phyloP scores from a whole-genome alignment of 2,888 invertebrate species.

The Brassicogethes aeneus region DNA sequence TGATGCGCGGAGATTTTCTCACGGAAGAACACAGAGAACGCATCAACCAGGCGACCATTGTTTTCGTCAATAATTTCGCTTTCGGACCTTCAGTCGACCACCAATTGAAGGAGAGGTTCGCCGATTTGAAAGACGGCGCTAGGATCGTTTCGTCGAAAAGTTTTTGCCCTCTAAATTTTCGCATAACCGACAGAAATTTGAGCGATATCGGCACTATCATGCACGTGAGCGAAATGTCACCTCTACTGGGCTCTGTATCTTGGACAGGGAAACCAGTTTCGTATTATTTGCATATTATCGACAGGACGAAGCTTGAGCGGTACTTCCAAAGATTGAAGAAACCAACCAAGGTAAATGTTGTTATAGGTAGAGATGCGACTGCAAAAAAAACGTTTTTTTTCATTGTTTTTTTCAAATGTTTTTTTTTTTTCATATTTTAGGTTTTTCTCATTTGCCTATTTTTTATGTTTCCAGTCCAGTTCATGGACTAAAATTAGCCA shows the following conservation, averaged over 20 bases:
- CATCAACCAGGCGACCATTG: constrained; percentile 88
- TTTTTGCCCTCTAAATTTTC: constrained; percentile 97
- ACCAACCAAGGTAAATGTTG: too few relatives aligned
- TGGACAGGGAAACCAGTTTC: constrained; percentile 99
- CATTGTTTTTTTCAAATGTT: too few relatives aligned
- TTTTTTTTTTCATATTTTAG: too few relatives aligned
- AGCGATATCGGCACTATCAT: constrained; percentile 98
- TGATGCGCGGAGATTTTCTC: constrained; percentile 92
- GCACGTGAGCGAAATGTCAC: constrained; percentile 95
- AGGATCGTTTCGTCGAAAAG: constrained; percentile 97
- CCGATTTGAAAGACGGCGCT: constrained; percentile 90
- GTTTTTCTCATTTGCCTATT: too few relatives aligned
- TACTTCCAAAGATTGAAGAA: constrained; percentile 94
- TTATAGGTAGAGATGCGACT: too few relatives aligned
- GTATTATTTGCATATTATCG: constrained; percentile 96
- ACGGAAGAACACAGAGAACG: constrained; percentile 86
- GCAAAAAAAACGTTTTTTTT: too few relatives aligned
- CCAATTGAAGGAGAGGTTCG: constrained; percentile 91
- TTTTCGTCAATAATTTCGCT: constrained; percentile 99
- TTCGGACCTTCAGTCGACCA: constrained; percentile 98
- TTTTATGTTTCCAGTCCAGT: too few relatives aligned
- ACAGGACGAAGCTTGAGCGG: constrained; percentile 92
- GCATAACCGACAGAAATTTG: constrained; percentile 95
- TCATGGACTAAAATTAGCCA: too few relatives aligned
- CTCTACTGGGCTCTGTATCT: constrained; percentile 90